Percentiles rank a stretch among this genome's conserved stretches.
phyloP scores from a whole-genome alignment of 2,797 vertebrate species.

The Carcharodon carcharias region DNA sequence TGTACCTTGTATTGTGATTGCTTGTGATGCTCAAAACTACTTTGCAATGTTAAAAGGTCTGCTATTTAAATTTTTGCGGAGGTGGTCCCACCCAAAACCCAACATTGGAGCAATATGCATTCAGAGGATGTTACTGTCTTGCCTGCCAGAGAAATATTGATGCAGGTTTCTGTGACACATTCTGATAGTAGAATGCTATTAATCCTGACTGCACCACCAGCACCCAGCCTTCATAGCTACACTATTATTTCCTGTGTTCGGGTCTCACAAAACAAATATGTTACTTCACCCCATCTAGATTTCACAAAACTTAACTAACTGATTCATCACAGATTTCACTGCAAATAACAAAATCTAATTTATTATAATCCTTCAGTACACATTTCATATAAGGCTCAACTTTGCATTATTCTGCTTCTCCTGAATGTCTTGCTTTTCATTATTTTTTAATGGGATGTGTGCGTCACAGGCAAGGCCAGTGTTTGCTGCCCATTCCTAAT shows the following conservation, averaged over 20 bases:
- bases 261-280: not conserved
- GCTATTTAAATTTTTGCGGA: not conserved
- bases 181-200: not conserved
- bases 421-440: too few relatives aligned
- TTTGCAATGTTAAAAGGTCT: not conserved
- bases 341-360: not conserved
- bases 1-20: not conserved
- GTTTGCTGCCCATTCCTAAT: too few relatives aligned
- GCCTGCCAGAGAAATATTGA: too few relatives aligned
- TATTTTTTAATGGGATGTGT: too few relatives aligned
- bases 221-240: not conserved
- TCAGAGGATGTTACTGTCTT: not conserved
- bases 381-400: not conserved
- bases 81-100: not conserved
- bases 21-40: not conserved
- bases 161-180: not conserved
- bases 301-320: not conserved
- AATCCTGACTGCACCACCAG: not conserved
- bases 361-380: not conserved
- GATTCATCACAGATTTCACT: not conserved
- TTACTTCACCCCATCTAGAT: not conserved
- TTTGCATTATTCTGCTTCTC: not conserved
- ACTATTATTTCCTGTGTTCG: not conserved
- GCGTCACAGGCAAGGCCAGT: too few relatives aligned
- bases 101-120: not conserved